Base-by-base conservation (phyloP, 2,888 invertebrate genomes). In the Cheilosia urbana region DNA sequence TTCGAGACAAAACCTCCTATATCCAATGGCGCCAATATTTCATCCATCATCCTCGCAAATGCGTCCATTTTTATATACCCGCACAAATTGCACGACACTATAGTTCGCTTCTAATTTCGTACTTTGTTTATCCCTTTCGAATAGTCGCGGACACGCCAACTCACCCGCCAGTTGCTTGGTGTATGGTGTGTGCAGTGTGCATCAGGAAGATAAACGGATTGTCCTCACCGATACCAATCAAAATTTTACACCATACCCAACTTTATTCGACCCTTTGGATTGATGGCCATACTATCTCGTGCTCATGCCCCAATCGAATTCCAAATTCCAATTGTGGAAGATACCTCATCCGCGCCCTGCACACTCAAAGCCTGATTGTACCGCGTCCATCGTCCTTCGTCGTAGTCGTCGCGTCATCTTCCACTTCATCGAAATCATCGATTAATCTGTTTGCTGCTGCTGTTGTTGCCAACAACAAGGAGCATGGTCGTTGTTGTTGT, bases 351-450 rank as follows among this genome's bases (percentile, higher is more conserved):
- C 24, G 24, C 53, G 55, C 47, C 65, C 45, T 24, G 21, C 53
- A 66, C 40, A 65, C 30, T 63, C 42, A 17, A 34, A 15, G 68
- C 40, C 21, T 45, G 65, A 58, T 40, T 76, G 76, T 34, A 51
- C 24, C 24, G 13, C 13, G 17, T 9, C n/a, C 47, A 17, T 58
- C 34, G 68, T 60, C 68, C 30, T 57, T 53, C 30, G 51, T 19
- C 58, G 47, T 71, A 57, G 42, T 62, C 77, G 60, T 49, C 51
- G 72, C 81, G 62, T 81, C 81, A 81, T 85, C 72, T 81, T 85
- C 76, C 66, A 81, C 72, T 85, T 77, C 62, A 85, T 85, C 85
- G 85, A 49, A 81, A 85, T 81, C 85, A 77, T 85, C 85, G 85
- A 85, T 85, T 85, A 85, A 85, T 85, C 81, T 81, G 85, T 81